phyloP scores from a whole-genome alignment of 2,113 vertebrate genomes.

The Paralichthys olivaceus region DNA sequence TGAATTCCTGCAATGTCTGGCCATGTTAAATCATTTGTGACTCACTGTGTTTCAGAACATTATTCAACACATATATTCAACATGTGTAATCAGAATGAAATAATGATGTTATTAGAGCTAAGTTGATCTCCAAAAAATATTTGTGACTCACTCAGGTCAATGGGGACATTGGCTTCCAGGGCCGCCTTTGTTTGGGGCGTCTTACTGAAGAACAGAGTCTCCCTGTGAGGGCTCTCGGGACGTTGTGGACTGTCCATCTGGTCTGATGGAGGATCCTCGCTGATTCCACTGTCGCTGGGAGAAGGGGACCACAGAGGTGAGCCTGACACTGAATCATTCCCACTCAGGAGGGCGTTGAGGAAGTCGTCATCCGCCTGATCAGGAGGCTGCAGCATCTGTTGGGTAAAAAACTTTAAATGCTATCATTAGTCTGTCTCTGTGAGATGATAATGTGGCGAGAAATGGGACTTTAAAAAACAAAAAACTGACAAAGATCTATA shows the following conservation, averaged over 20 bases:
- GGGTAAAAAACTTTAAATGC: conserved; percentile 1
- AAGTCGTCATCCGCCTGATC: conserved; percentile 82
- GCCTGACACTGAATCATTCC: conserved; percentile 69
- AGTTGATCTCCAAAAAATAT: not conserved
- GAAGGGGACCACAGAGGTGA: conserved; percentile 90
- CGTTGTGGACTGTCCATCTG: conserved; percentile 89
- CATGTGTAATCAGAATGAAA: not conserved
- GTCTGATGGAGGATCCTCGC: conserved; percentile 89
- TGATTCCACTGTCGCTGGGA: conserved; percentile 92
- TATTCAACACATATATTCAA: not conserved
- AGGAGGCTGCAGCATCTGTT: conserved; percentile 81
- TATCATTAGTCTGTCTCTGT: conserved; percentile 26
- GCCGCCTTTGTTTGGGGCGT: conserved; percentile 26
- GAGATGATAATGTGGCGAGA: conserved; percentile 5
- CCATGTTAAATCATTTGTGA: not conserved
- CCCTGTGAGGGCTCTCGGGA: conserved; percentile 12
- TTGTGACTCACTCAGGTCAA: conserved; percentile 82
- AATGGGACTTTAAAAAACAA: not conserved
- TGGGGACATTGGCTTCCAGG: conserved; percentile 74
- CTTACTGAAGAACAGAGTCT: conserved; percentile 34
- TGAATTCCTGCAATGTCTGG: not conserved
- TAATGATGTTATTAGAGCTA: not conserved
- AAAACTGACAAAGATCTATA: not conserved
- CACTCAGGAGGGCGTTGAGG: conserved; percentile 84
- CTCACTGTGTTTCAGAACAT: not conserved